These are phyloP conservation scores for Leucoraja erinaceus DNA, from an alignment of 2,113 vertebrate genomes.

Conservation along the genomic window DNA sequence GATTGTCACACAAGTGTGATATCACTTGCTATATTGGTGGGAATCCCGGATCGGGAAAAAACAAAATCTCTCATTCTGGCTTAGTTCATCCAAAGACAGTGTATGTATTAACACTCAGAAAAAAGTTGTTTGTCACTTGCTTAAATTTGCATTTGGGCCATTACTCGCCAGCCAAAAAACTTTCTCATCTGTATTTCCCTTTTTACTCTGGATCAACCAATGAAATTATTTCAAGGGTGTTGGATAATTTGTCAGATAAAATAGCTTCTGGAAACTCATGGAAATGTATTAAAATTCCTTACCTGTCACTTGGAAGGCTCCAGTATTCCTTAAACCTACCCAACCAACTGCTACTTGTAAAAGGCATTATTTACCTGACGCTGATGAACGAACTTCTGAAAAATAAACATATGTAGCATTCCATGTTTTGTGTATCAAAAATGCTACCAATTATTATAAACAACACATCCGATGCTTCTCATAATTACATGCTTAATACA, in stretches of 20 bases:
- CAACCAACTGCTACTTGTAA: not conserved
- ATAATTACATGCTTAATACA: not conserved
- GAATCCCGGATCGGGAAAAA: too few relatives aligned
- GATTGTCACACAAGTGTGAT: too few relatives aligned
- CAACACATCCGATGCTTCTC: not conserved
- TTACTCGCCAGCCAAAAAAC: not conserved
- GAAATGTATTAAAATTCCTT: not conserved
- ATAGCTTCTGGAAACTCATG: not conserved
- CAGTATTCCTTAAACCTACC: not conserved
- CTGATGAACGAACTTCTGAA: slow-evolving; percentile 16
- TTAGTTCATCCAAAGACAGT: too few relatives aligned
- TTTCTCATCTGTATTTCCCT: not conserved
- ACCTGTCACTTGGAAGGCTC: not conserved
- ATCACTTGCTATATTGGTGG: too few relatives aligned
- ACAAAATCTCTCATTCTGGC: too few relatives aligned
- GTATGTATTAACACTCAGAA: too few relatives aligned
- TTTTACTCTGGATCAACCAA: not conserved
- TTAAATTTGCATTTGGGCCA: too few relatives aligned
- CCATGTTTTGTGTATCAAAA: too few relatives aligned
- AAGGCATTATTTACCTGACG: not conserved
- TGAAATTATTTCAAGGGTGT: not conserved
- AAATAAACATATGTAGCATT: too few relatives aligned
- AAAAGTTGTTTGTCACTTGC: too few relatives aligned
- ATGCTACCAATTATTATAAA: not conserved
- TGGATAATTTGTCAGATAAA: not conserved